Evolutionary conservation across 2,888 invertebrate genomes (phyloP), one percentile per base, ranked within the genome.

Genomic region (Hypomecis punctinalis): DNA sequence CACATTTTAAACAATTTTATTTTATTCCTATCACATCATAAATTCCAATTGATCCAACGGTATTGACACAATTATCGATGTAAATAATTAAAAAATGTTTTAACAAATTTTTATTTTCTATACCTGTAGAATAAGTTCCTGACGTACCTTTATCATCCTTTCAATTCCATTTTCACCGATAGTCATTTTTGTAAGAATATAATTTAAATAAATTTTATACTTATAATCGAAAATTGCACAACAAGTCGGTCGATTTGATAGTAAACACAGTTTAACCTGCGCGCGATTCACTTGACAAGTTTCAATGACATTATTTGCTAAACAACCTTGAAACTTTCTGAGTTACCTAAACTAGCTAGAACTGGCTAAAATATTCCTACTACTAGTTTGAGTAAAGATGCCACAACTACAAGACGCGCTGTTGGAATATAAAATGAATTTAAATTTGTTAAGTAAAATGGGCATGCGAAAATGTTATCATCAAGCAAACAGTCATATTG

Each of bases 111-210:
- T n/a, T n/a, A n/a, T n/a, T n/a, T n/a, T n/a, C n/a, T n/a, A n/a
- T n/a, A n/a, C n/a, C n/a, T n/a, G n/a, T n/a, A n/a, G n/a, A n/a
- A n/a, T 23, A 36, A 43, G 23, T 45, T 10, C 53, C 43, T 23
- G 6, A 58, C 65, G 5, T 53, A 68, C 70, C 71, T 60, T 61
- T 6, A 68, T 54, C 33, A 55, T 61, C 0, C 10, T 48, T 56
- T 49, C 63, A n/a, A 65, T 11, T 3, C 36, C 55, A 47, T 61
- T 61, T 40, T 56, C n/a, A 10, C 40, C 33, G 7, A 61, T 23
- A 8, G 58, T 61, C 66, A 66, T 72, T 53, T 59, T 57, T 51
- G 8, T 51, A 11, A 1, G 1, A 52, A 52, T 10, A 23, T 23
- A 40, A 23, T 37, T 13, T 23, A 13, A 37, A 33, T 8, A 4